Conservation (phyloP, 2,113 vertebrate genomes). For the Camelus bactrianus region DNA sequence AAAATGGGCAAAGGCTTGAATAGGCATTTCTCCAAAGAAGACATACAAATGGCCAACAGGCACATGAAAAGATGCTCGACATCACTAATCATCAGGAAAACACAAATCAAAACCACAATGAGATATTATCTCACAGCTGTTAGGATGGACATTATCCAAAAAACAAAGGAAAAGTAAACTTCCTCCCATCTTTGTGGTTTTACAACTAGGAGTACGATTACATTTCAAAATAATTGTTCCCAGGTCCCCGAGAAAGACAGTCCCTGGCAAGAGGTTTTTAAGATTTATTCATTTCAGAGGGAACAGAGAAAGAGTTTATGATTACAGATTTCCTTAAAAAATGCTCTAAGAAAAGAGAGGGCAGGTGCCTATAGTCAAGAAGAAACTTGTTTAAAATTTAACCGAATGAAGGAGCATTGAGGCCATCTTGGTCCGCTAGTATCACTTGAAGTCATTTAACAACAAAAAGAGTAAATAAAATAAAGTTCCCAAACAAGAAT, state of each 20-base stretch:
- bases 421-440: background rate
- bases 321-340: background rate
- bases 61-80: background rate
- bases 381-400: background rate
- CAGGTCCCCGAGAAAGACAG: background rate
- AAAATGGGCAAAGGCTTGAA: background rate
- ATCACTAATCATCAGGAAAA: background rate
- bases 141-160: background rate
- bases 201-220: background rate
- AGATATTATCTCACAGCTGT: background rate
- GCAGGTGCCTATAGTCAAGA: fast-evolving
- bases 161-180: background rate
- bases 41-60: background rate
- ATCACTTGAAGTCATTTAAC: background rate
- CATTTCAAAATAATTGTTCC: background rate
- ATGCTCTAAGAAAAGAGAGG: background rate
- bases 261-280: background rate
- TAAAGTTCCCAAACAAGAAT: background rate
- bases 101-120: background rate
- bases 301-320: background rate
- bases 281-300: background rate
- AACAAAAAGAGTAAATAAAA: constrained; percentile 24
- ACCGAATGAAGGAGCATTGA: background rate
- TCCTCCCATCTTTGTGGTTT: background rate
- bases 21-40: background rate